Base-by-base conservation (phyloP, 2,888 invertebrate species). In the Tetropium fuscum region DNA sequence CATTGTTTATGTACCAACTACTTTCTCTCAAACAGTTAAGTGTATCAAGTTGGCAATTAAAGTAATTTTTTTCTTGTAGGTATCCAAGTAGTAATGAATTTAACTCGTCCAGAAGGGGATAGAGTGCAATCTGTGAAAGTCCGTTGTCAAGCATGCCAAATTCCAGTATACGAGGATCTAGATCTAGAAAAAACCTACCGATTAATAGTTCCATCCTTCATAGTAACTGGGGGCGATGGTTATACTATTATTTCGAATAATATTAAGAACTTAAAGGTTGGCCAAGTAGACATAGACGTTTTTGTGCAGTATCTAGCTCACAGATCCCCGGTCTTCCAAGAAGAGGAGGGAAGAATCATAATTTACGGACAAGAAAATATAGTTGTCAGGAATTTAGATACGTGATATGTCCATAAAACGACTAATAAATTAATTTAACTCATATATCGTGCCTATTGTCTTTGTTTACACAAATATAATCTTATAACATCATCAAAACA, bases 221-320 rank as follows among this genome's bases (percentile, higher is more conserved):
- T 92, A 53, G 84, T 85, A 1, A 83, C 82, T 27, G 93, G 92
- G 7, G 93, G 93, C 40, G 90, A 92, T 74, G 90, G 90, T 0
- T 91, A 85, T 74, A 71, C 81, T 57, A 82, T 85, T 71, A 67
- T 89, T 30, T 74, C 82, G 0, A 75, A 85, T 0, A 83, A 87
- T 70, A 77, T 86, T 11, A 78, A 83, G 58, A 86, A 88, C 73
- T 54, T 83, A 16, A 72, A 77, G 41, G 77, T 78, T 41, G 83
- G 87, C 22, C 79, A 77, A 0, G 63, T 84, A 0, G 90, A 90
- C 74, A 83, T 86, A 63, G 85, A 87, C 60, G 80, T 84, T 65
- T 76, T 88, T 58, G 82, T 83, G 54, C 74, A 80, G 0, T 87
- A 85, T 74, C 80, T 89, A 70, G 73, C 81, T 8, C 78, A 82